phyloP scores from a whole-genome alignment of 2,113 vertebrate genomes.

The Lepisosteus oculatus region DNA sequence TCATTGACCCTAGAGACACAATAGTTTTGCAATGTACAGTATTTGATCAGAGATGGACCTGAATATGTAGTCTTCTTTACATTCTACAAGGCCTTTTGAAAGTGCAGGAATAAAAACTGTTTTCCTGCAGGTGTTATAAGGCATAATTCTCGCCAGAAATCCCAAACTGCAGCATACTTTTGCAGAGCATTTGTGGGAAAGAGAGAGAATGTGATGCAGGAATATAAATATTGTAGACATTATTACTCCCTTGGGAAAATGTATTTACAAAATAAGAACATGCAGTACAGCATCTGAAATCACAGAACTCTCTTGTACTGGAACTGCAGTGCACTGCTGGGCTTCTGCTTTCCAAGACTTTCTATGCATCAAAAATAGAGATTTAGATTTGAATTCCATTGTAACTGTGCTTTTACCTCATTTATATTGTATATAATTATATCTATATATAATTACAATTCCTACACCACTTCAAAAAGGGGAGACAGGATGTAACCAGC shows the following conservation, averaged over 20 bases:
- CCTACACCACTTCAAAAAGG: too few relatives aligned
- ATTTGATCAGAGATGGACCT: too few relatives aligned
- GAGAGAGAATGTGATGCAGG: not conserved
- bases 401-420: too few relatives aligned
- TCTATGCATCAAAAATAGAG: too few relatives aligned
- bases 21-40: too few relatives aligned
- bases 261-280: not conserved
- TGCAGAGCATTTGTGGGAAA: slow-evolving; percentile 11
- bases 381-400: too few relatives aligned
- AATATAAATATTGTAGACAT: not conserved
- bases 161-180: not conserved
- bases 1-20: too few relatives aligned
- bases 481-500: too few relatives aligned
- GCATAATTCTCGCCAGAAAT: slow-evolving; percentile 12
- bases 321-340: not conserved
- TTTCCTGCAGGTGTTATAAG: slow-evolving; percentile 11
- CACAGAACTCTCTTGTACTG: not conserved
- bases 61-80: not conserved
- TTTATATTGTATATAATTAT: too few relatives aligned
- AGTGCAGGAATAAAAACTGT: not conserved
- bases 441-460: too few relatives aligned
- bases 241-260: not conserved
- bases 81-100: not conserved
- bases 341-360: too few relatives aligned
- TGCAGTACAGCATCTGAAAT: not conserved